These are phyloP conservation scores for Drosophila subobscura DNA, from an alignment of 1,140 invertebrate species.

Conservation along the genomic window DNA sequence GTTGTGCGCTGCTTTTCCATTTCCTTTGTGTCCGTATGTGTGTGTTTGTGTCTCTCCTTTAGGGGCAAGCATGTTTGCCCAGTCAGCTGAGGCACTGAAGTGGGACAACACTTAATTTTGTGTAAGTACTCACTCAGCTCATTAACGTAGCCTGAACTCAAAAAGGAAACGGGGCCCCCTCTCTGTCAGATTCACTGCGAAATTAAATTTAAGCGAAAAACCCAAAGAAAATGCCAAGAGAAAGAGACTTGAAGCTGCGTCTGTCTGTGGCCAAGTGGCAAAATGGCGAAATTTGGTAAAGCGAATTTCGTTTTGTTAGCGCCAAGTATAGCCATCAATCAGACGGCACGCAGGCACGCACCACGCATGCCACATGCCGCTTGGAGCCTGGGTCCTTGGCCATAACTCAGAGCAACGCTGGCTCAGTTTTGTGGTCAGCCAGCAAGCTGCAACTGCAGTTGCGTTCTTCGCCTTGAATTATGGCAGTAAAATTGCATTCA, in stretches of 20 bases:
- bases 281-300: slow-evolving; percentile 30
- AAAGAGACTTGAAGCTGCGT: slow-evolving; percentile 29
- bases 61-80: slow-evolving; percentile 55
- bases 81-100: slow-evolving; percentile 72
- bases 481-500: slow-evolving; percentile 53
- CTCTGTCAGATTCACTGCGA: slow-evolving; percentile 42
- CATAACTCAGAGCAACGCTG: slow-evolving; percentile 47
- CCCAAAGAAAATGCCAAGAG: slow-evolving; percentile 39
- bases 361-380: slow-evolving; percentile 32
- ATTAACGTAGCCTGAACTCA: slow-evolving; percentile 63
- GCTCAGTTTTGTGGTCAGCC: slow-evolving; percentile 41
- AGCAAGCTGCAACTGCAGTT: slow-evolving; percentile 26
- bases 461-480: slow-evolving; percentile 30
- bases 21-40: slow-evolving; percentile 68
- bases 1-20: slow-evolving; percentile 71
- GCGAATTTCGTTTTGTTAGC: slow-evolving; percentile 63
- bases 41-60: slow-evolving; percentile 30
- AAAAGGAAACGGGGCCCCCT: slow-evolving; percentile 55
- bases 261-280: slow-evolving; percentile 28
- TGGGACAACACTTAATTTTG: slow-evolving; percentile 82
- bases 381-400: slow-evolving; percentile 6
- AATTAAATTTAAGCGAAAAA: slow-evolving; percentile 70
- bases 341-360: slow-evolving; percentile 47
- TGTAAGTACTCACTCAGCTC: slow-evolving; percentile 82
- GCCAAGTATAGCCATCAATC: slow-evolving; percentile 71